phyloP scores from a whole-genome alignment of 2,113 vertebrate species.

The Hippocampus guttulatus region DNA sequence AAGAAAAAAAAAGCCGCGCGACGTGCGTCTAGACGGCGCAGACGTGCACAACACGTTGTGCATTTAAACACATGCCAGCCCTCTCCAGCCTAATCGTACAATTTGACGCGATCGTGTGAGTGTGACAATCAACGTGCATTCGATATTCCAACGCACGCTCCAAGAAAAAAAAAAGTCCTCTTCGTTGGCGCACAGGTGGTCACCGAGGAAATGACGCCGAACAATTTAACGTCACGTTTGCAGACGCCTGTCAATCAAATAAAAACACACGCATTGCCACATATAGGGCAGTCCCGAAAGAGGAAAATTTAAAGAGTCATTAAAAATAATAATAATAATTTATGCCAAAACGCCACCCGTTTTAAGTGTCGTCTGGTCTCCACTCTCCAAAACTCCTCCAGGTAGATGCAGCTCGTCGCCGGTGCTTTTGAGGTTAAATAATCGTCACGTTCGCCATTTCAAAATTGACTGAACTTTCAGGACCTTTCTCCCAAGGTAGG shows the following conservation, averaged over 20 bases:
- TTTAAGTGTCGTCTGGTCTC: background rate
- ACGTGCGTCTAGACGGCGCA: slow-evolving; percentile 58
- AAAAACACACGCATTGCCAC: background rate
- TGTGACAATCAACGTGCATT: slow-evolving; percentile 48
- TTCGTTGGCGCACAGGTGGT: slow-evolving; percentile 8
- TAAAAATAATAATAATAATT: background rate
- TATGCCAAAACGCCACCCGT: background rate
- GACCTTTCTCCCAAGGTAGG: background rate
- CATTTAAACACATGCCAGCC: slow-evolving; percentile 2
- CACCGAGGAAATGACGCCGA: slow-evolving; percentile 1
- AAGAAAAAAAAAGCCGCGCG: background rate
- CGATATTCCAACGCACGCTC: slow-evolving; percentile 45
- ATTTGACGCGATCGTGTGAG: slow-evolving; percentile 61
- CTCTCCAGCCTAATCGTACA: background rate
- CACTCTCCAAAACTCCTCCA: background rate
- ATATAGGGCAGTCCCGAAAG: background rate
- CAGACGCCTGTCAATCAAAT: background rate
- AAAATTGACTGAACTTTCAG: background rate
- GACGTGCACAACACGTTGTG: slow-evolving; percentile 19
- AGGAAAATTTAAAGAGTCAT: background rate
- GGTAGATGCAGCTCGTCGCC: background rate
- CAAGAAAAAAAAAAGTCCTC: background rate
- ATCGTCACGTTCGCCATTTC: background rate
- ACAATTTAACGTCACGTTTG: background rate
- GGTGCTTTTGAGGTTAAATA: background rate